These are phyloP conservation scores for Melieria omissa DNA, from an alignment of 2,888 invertebrate genomes.

Conservation along the genomic window DNA sequence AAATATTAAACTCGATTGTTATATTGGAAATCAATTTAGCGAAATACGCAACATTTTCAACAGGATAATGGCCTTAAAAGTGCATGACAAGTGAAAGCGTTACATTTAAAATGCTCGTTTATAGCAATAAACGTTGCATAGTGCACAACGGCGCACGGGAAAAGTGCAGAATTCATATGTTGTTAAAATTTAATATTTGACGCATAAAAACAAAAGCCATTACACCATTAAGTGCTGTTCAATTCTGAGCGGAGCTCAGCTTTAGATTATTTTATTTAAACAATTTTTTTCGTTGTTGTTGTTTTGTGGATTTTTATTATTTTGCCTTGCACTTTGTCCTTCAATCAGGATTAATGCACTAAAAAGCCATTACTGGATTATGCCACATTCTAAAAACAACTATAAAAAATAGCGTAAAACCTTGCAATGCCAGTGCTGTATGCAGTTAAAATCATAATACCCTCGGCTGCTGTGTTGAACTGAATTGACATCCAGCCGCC, in stretches of 20 bases:
- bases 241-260: too few relatives aligned
- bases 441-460: slow-evolving; percentile 24
- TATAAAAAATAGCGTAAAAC: slow-evolving; percentile 40
- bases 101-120: too few relatives aligned
- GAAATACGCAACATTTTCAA: too few relatives aligned
- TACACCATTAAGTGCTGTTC: slow-evolving; percentile 24
- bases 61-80: too few relatives aligned
- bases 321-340: slow-evolving; percentile 30
- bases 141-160: too few relatives aligned
- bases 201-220: slow-evolving; percentile 27
- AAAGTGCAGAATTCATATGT: neutral
- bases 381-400: slow-evolving; percentile 46
- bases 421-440: slow-evolving; percentile 9
- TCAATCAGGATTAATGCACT: slow-evolving; percentile 46
- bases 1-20: too few relatives aligned
- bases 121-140: too few relatives aligned
- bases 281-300: slow-evolving; percentile 3
- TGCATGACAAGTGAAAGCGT: too few relatives aligned
- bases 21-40: too few relatives aligned
- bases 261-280: too few relatives aligned
- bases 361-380: slow-evolving; percentile 52
- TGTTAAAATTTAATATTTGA: slow-evolving; percentile 4
- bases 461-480: slow-evolving; percentile 6
- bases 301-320: slow-evolving; percentile 3
- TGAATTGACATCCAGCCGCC: slow-evolving; percentile 18